Base-by-base conservation (phyloP, 1,140 invertebrate genomes). In the Cyclargus thomasi region DNA sequence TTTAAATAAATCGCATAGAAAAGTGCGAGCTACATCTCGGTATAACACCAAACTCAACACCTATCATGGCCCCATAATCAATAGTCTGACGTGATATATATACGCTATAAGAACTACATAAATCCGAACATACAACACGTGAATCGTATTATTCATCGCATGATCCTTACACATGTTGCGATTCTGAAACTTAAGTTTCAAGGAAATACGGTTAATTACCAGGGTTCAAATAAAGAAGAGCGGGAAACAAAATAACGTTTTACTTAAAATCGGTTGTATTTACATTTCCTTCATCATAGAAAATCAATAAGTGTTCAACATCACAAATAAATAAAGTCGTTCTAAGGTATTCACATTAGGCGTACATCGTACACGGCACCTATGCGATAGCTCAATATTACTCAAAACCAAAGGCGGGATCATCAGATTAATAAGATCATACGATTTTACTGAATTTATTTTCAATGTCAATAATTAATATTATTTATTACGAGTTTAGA, bases 211-310 rank as follows among this genome's bases (percentile, higher is more conserved):
- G 20, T 17, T 21, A 59, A 59, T 35, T 53, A 64, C 20, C 63
- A 36, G 55, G 74, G 77, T 77, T 79, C 74, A 88, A 89, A 89
- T 89, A 89, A 89, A 89, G 84, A 86, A 83, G 81, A 47, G 79
- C 78, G 72, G 81, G 71, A 90, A 88, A 88, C 85, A 88, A 90
- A 90, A 87, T 86, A 88, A 85, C 83, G 80, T 87, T 89, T 90
- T 90, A 90, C 87, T 90, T 88, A 85, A 88, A 89, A 90, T 90
- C 86, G 85, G 87, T 90, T 90, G 87, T 90, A 90, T 90, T 90
- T 90, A 90, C 87, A 90, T 86, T 87, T 87, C 83, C 85, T 88
- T 86, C 85, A 84, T 85, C 81, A 86, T 90, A 90, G 85, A 90
- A 90, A 90, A 90, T 90, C 83, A 90, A 84, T 85, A 85, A 68